These are phyloP conservation scores for Diachasma alloeum DNA, from an alignment of 1,140 invertebrate species.

Conservation along the genomic window DNA sequence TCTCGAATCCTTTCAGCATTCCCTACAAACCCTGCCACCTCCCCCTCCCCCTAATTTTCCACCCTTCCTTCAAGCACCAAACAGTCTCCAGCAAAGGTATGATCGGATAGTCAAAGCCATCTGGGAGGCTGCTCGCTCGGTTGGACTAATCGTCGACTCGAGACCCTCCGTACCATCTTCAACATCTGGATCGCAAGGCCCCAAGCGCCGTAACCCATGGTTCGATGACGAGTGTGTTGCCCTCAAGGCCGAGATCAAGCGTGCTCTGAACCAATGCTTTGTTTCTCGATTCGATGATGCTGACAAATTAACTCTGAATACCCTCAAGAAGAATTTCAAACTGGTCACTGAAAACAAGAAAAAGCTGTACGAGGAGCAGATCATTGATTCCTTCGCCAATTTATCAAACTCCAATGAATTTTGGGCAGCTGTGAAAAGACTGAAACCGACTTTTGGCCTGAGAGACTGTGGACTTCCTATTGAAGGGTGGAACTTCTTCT, in stretches of 20 bases:
- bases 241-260: background rate
- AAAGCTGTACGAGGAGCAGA: too few relatives aligned
- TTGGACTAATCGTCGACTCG: background rate
- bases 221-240: slow-evolving; percentile 13
- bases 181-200: background rate
- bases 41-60: too few relatives aligned
- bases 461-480: too few relatives aligned
- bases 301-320: background rate
- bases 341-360: too few relatives aligned
- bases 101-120: background rate
- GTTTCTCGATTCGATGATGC: background rate
- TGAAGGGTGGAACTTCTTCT: too few relatives aligned
- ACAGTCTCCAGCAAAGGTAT: background rate
- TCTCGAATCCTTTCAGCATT: background rate
- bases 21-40: too few relatives aligned
- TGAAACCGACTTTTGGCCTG: too few relatives aligned
- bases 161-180: background rate
- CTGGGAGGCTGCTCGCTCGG: background rate
- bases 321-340: too few relatives aligned
- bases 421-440: too few relatives aligned
- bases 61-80: too few relatives aligned
- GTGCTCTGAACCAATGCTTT: background rate
- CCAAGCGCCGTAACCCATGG: background rate
- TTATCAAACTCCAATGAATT: too few relatives aligned
- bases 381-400: too few relatives aligned